Base-by-base conservation (phyloP, 92 coral and sea anemone species). In the Zoanthus sociatus region DNA sequence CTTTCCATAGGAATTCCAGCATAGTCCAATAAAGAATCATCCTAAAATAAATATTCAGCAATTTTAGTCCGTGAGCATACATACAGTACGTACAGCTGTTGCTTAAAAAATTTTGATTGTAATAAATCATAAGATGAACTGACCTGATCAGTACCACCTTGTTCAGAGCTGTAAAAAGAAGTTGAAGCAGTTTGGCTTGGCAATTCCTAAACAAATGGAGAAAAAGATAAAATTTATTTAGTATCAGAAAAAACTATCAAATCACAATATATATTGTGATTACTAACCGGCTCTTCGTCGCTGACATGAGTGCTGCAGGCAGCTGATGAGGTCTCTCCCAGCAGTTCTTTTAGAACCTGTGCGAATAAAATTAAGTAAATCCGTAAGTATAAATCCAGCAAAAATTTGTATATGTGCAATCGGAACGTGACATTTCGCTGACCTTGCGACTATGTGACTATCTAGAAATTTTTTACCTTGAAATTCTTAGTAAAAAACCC, bases 241-340 rank as follows among this genome's bases (percentile, higher is more conserved):
- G 68, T 16, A 61, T 58, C 20, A 17, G 66, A 58, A 58, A 58
- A 58, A 14, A 58, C 20, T 58, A 58, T 58, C 66, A 3, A 58
- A 58, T 14, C 17, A 58, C 17, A 58, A 17, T 17, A 17, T 58
- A 17, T 58, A 58, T n/a, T 61, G 68, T 61, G 68, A 61, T 18
- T 18, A 61, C 68, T n/a, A 4, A 61, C 68, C 68, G 21, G 42
- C 82, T 77, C 30, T 77, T 77, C 66, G 45, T 77, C 17, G 82
- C 44, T 77, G 82, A 14, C 82, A 44, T 76, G 33, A 33, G 82
- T 76, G 55, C 82, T 76, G 82, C 82, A 76, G 82, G 61, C 82
- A 76, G 82, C 37, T 76, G 55, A 46, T 15, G 66, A 46, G 66
- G 66, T 77, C 82, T 77, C 82, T 77, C 66, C 82, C 66, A 77